Base-by-base conservation (phyloP, 2,113 vertebrate species). In the Danio rerio region DNA sequence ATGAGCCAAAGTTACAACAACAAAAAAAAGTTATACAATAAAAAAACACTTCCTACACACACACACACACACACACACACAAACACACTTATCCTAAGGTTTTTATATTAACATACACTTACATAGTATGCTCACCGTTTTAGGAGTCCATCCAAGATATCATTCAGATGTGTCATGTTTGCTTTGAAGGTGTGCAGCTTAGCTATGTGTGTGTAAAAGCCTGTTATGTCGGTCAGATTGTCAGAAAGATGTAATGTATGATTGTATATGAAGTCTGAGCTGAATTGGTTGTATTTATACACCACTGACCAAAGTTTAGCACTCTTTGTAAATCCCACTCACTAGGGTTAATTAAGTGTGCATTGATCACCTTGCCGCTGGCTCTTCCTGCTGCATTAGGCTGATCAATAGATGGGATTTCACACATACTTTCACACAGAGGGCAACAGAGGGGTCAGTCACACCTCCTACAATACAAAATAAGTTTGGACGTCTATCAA, bases 351-450 rank as follows among this genome's bases (percentile, higher is more conserved):
- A 94, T 94, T 93, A 94, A 88, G 85, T 85, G 70, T 20, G 20
- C 92, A 95, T 94, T 93, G 94, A 94, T 93, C 86, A 88, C 53
- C 76, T 56, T 88, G 89, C 93, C 93, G 84, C 87, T 42, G 90
- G 94, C 90, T 87, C 90, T 93, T 93, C 93, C 92, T 93, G 88
- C 81, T 87, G 90, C 92, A 94, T 94, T 94, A 93, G 86, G 16
- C 76, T 69, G 86, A 93, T 94, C 94, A 92, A 94, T 94, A 94
- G 53, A 79, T 90, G 87, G 89, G 88, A 93, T 94, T 92, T 93
- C 81, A 85, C 84, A 86, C 80, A 91, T 89, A 91, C 84, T 83
- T 84, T 75, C 79, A 66, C 63, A 73, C 50, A 79, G 66, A 83
- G 83, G 75, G 58, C 62, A n/a, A 78, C 70, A 18, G 8, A 40